Conservation (phyloP, 2,113 vertebrate genomes). For the human region DNA sequence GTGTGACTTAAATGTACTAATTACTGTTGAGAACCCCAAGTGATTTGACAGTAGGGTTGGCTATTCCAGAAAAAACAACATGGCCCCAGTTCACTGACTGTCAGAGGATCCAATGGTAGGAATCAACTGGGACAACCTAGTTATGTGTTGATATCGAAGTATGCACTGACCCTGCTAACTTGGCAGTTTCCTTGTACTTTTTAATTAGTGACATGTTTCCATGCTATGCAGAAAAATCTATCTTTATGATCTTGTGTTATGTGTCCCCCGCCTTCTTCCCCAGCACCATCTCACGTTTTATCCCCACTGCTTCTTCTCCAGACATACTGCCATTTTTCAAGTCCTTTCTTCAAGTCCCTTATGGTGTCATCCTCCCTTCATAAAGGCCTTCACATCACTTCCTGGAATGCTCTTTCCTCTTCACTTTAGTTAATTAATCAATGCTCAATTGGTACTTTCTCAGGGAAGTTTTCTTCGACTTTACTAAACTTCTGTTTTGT, state of each 20-base stretch:
- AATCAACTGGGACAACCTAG: not conserved
- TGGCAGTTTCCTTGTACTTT: not conserved
- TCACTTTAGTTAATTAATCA: not conserved
- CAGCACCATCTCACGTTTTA: not conserved
- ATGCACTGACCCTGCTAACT: not conserved
- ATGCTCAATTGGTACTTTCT: not conserved
- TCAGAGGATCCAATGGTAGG: not conserved
- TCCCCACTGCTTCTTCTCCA: not conserved
- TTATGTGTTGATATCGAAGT: not conserved
- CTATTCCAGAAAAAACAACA: not conserved
- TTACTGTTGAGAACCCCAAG: not conserved
- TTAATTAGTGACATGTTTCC: not conserved
- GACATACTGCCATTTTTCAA: not conserved
- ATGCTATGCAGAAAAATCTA: not conserved
- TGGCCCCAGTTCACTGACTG: not conserved
- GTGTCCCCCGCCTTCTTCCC: fast-evolving
- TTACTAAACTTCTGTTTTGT: not conserved
- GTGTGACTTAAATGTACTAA: not conserved
- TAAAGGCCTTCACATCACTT: not conserved
- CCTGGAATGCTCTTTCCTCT: not conserved
- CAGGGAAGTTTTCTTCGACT: not conserved
- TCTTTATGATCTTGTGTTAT: not conserved
- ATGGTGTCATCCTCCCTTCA: not conserved
- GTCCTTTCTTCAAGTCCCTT: not conserved
- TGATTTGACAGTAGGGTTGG: not conserved